Percentiles rank a stretch among this genome's conserved stretches.
Evolutionary conservation across 2,113 vertebrate genomes (phyloP).

Genomic region (Triplophysa dalaica): DNA sequence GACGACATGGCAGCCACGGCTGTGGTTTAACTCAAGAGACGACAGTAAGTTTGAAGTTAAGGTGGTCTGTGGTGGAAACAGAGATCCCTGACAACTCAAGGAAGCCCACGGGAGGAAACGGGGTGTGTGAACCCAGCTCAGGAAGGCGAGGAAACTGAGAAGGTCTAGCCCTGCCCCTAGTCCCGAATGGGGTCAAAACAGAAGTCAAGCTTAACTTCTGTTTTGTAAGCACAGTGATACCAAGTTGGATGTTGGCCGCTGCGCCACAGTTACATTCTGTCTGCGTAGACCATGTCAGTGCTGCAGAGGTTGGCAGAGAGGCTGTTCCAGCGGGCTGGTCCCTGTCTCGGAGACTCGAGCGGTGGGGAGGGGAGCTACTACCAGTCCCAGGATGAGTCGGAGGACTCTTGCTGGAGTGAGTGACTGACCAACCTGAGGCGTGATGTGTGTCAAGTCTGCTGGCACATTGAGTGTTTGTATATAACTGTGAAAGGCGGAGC

Average conservation of each 20-base stretch:
- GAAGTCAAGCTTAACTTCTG: neutral
- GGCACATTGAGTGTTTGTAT: constrained; percentile 26
- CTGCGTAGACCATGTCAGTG: constrained; percentile 66
- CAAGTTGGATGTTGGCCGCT: constrained; percentile 42
- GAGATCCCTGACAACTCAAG: constrained; percentile 35
- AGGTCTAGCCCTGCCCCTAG: constrained; percentile 59
- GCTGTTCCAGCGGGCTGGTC: constrained; percentile 70
- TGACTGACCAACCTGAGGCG: constrained; percentile 52
- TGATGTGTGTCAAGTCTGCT: constrained; percentile 39
- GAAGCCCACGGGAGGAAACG: constrained; percentile 68
- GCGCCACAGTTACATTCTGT: constrained; percentile 32
- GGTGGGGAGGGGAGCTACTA: constrained; percentile 60
- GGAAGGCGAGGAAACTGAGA: constrained; percentile 69
- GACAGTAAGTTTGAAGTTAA: constrained; percentile 32
- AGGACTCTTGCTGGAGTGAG: constrained; percentile 70
- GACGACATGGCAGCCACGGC: constrained; percentile 50
- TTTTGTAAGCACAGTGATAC: neutral
- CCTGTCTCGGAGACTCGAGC: constrained; percentile 63
- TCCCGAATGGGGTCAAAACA: constrained; percentile 38
- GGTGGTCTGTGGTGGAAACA: constrained; percentile 6
- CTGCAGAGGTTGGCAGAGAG: constrained; percentile 73
- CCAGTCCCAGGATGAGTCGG: constrained; percentile 68
- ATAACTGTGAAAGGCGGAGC: constrained; percentile 29
- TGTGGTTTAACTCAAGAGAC: constrained; percentile 25
- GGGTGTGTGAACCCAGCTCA: constrained; percentile 59